A percentile compares a stretch with the other conserved stretches of the same genome.
Conservation (phyloP, 92 coral and sea anemone genomes). For the Blastomussa wellsi region DNA sequence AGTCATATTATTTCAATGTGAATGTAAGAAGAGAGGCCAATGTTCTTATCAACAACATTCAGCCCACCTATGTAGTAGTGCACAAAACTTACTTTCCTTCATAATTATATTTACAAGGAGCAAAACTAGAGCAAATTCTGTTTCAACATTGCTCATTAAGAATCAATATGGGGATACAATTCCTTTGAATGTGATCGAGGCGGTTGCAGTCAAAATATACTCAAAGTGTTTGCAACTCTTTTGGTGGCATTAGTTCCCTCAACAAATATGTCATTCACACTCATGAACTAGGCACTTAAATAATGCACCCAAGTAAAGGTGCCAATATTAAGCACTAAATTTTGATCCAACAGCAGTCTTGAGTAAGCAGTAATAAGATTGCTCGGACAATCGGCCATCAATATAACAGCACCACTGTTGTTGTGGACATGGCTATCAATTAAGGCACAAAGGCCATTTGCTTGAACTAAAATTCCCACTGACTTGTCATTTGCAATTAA, state of each 20-base stretch:
- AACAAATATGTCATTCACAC: not conserved
- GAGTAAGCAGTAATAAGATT: not conserved
- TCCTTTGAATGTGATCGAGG: too few relatives aligned
- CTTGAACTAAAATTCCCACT: constrained; percentile 37
- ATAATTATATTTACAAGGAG: too few relatives aligned
- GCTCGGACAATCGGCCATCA: constrained; percentile 42
- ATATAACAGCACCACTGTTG: constrained; percentile 44
- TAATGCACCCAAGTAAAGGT: constrained; percentile 43
- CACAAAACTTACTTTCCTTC: too few relatives aligned
- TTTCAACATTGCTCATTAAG: too few relatives aligned
- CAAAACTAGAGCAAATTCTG: too few relatives aligned
- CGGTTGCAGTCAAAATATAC: too few relatives aligned
- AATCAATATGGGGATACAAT: too few relatives aligned
- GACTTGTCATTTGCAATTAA: constrained; percentile 41
- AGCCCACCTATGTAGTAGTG: too few relatives aligned
- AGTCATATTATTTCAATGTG: too few relatives aligned
- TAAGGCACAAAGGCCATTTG: constrained; percentile 36
- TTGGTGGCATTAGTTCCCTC: not conserved
- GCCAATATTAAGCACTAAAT: constrained; percentile 20
- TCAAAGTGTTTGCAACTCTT: too few relatives aligned
- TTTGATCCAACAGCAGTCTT: not conserved
- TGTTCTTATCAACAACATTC: too few relatives aligned
- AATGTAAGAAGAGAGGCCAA: too few relatives aligned
- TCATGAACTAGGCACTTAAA: not conserved
- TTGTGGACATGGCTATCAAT: constrained; percentile 50